Percentiles rank a stretch among this genome's conserved stretches.
These are phyloP conservation scores for Semnopithecus entellus DNA, from an alignment of 2,113 vertebrate species.

Conservation along the genomic window DNA sequence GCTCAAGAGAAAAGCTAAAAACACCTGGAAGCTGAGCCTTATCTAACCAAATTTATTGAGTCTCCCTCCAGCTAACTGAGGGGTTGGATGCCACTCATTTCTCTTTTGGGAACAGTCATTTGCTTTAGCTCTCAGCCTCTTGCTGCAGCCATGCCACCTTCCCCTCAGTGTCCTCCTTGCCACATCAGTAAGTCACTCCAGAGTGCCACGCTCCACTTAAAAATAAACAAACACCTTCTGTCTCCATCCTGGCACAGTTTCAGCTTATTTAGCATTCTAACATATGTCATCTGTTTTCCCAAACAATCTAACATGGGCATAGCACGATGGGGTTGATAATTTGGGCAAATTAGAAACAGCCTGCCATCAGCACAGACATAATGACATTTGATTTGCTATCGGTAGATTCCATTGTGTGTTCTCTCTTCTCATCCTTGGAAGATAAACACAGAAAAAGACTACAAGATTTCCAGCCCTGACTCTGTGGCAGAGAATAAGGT, in stretches of 20 bases:
- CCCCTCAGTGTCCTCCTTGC: background rate
- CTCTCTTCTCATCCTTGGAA: constrained; percentile 22
- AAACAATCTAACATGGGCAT: constrained; percentile 38
- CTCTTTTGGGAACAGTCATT: constrained; percentile 24
- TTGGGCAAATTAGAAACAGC: constrained; percentile 69
- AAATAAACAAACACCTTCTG: constrained; percentile 78
- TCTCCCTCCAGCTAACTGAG: background rate
- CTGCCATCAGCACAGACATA: constrained; percentile 43
- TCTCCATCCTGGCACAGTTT: constrained; percentile 67
- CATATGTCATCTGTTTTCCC: constrained; percentile 63
- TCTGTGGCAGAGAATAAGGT: too few relatives aligned
- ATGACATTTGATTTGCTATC: constrained; percentile 69
- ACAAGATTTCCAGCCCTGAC: background rate
- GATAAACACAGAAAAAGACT: background rate
- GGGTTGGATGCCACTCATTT: background rate
- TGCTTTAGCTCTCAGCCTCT: constrained; percentile 42
- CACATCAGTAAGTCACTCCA: background rate
- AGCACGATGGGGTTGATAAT: constrained; percentile 52
- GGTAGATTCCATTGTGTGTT: constrained; percentile 31
- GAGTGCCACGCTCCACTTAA: constrained; percentile 57
- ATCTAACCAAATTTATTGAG: background rate
- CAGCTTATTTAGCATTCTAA: constrained; percentile 63
- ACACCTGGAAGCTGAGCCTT: background rate
- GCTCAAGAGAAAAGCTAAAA: background rate
- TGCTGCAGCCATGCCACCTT: background rate